Conservation (phyloP, 1,140 invertebrate genomes). For the Oncopeltus fasciatus region DNA sequence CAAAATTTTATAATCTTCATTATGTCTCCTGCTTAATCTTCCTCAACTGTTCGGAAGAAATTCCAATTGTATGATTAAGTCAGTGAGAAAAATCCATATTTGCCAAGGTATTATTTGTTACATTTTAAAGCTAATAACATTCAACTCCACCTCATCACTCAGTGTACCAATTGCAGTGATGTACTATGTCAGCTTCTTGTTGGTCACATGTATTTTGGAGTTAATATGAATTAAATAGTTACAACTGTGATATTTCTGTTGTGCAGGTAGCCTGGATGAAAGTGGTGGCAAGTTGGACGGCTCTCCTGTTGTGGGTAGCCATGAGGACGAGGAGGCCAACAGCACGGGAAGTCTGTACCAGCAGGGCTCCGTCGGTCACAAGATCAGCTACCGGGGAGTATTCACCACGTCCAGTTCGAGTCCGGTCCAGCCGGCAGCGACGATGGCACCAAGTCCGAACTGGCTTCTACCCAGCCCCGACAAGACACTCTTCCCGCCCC, state of each 20-base stretch:
- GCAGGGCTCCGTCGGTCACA: conserved; percentile 30
- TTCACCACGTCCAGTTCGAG: conserved; percentile 46
- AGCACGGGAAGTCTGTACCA: conserved; percentile 29
- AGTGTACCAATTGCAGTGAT: no score
- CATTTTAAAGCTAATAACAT: no score
- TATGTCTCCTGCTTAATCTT: no score
- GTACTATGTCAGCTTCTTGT: background rate
- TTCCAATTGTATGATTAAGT: no score
- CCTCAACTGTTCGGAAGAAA: no score
- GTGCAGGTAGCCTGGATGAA: conserved; percentile 58
- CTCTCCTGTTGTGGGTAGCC: conserved; percentile 35
- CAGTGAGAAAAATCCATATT: no score
- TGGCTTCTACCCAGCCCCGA: conserved; percentile 46
- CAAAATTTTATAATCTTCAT: no score
- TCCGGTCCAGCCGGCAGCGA: conserved; percentile 29
- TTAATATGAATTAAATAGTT: background rate
- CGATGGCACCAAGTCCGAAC: conserved; percentile 26
- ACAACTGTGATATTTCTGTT: conserved; percentile 20
- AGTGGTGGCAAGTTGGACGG: conserved; percentile 44
- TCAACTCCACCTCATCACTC: no score
- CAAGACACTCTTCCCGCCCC: conserved; percentile 41
- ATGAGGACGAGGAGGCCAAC: conserved; percentile 54
- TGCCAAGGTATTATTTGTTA: no score
- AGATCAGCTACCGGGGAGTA: conserved; percentile 53
- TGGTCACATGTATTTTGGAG: background rate